Evolutionary conservation across 2,888 invertebrate species (phyloP).

Genomic region (Ennomos fuscantarius): DNA sequence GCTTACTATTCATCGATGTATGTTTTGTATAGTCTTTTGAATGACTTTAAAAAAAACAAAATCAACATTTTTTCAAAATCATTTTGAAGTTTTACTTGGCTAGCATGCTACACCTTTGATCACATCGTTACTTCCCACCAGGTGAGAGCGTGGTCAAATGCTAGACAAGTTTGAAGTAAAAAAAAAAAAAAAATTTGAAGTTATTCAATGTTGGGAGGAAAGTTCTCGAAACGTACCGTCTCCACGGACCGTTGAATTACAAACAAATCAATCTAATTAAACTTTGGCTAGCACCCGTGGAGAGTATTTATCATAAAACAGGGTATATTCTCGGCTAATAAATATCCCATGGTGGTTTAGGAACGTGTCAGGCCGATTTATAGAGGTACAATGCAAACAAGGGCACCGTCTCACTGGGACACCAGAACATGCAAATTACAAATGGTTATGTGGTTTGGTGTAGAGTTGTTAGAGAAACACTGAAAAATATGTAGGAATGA

Average conservation of each 20-base stretch:
- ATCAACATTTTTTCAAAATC: too few species aligned
- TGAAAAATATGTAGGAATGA: too few species aligned
- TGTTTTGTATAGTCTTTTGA: conserved; percentile 55
- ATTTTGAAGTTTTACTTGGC: too few species aligned
- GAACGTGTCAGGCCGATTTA: conserved; percentile 70
- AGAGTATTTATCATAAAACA: conserved; percentile 62
- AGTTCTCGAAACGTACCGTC: conserved; percentile 29
- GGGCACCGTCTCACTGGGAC: conserved; percentile 65
- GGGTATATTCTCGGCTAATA: conserved; percentile 63
- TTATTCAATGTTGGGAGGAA: conserved; percentile 9
- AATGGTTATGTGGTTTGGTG: conserved; percentile 21
- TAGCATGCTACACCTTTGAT: too few species aligned
- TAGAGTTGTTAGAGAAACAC: background rate
- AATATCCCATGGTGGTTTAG: conserved; percentile 67
- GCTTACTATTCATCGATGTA: conserved; percentile 26
- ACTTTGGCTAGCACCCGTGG: conserved; percentile 55
- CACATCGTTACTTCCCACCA: too few species aligned
- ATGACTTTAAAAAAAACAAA: too few species aligned
- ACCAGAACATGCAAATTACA: conserved; percentile 61
- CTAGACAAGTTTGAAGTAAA: too few species aligned
- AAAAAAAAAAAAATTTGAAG: too few species aligned
- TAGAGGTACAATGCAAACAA: conserved; percentile 68
- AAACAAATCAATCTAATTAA: conserved; percentile 56
- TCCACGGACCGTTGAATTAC: conserved; percentile 32
- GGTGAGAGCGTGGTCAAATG: too few species aligned